These are phyloP conservation scores for Phrynocephalus guinanensis DNA, from an alignment of 2,797 vertebrate genomes.

Conservation along the genomic window DNA sequence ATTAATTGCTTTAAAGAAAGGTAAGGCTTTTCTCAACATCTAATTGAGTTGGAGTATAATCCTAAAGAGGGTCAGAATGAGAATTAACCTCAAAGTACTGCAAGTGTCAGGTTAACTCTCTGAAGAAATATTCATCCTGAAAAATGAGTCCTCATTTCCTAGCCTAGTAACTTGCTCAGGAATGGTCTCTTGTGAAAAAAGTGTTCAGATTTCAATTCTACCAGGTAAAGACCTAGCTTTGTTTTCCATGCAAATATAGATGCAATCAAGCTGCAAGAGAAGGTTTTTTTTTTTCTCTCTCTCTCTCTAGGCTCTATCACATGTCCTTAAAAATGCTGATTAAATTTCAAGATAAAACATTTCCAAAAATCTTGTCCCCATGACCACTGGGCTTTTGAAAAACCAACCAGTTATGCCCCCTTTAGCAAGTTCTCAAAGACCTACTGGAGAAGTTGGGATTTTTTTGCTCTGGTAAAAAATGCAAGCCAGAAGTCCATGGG, in stretches of 20 bases:
- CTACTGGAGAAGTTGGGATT: no score
- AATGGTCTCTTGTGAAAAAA: not conserved
- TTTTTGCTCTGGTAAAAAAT: no score
- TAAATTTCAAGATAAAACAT: no score
- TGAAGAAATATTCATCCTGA: constrained; percentile 6
- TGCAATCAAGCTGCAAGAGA: no score
- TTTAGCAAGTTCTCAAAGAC: no score
- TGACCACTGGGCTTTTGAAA: no score
- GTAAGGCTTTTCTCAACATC: constrained; percentile 15
- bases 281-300: no score
- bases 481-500: no score
- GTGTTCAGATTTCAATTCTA: not conserved
- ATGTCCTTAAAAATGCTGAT: no score
- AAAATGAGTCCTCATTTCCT: constrained; percentile 4
- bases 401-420: no score
- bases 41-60: constrained; percentile 16
- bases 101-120: not conserved
- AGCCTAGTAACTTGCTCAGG: not conserved
- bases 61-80: constrained; percentile 26
- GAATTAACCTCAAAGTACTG: constrained; percentile 35
- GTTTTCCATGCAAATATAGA: not conserved
- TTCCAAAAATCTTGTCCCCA: no score
- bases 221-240: not conserved
- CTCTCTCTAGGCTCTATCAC: no score
- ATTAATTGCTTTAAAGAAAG: constrained; percentile 39